Percentiles rank a stretch among this genome's conserved stretches.
Conservation (phyloP, 2,888 invertebrate genomes). For the Gymnoscelis rufifasciata region DNA sequence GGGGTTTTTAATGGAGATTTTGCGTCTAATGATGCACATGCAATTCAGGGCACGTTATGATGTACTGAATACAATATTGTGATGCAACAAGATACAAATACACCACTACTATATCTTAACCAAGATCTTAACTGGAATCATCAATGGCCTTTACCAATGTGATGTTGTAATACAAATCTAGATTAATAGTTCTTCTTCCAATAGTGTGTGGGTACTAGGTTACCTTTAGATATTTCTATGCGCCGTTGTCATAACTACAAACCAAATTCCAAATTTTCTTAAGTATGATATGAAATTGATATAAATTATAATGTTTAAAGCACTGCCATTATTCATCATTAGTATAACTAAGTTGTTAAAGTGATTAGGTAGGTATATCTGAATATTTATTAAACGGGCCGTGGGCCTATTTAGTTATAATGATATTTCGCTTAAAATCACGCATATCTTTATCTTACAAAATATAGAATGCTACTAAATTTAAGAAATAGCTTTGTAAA, state of each 20-base stretch:
- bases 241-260: neutral
- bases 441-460: neutral
- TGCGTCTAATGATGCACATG: constrained; percentile 6
- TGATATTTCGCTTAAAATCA: neutral
- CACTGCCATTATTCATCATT: constrained; percentile 4
- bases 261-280: too few relatives aligned
- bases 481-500: neutral
- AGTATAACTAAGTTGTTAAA: neutral
- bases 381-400: neutral
- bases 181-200: neutral
- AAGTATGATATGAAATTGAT: too few relatives aligned
- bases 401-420: neutral
- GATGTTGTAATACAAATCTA: neutral
- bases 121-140: neutral
- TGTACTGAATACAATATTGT: too few relatives aligned
- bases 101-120: too few relatives aligned
- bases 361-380: too few relatives aligned
- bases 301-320: too few relatives aligned
- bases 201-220: constrained; percentile 1
- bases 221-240: neutral
- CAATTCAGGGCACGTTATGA: neutral
- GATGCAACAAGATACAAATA: too few relatives aligned
- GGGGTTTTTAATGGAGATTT: constrained; percentile 20
- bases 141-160: neutral
- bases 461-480: neutral